Evolutionary conservation across 2,888 invertebrate species (phyloP), one percentile per base, ranked within the genome.

Genomic region (Drepanosiphum platanoidis): DNA sequence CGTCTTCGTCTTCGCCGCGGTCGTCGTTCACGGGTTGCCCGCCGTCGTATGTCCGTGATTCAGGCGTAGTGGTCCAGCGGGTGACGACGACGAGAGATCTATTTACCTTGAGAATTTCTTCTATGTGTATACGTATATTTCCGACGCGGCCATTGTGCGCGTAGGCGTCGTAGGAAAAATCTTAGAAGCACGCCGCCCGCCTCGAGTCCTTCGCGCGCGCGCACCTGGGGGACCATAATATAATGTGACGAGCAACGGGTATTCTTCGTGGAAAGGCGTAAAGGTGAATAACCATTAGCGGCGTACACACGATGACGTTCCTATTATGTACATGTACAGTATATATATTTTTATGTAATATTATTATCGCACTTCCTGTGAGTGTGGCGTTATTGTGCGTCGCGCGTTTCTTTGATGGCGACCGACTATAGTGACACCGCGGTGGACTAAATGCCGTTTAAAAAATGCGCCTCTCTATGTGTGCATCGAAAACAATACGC

Each of bases 131-230:
- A 8, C 18, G 18, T 46, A 46, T 22, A 22, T 52, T 18, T 52
- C n/a, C n/a, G 3, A 27, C 36, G 64, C 46, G 82, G 36, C 72
- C 42, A 72, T 74, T 64, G 72, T 82, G 74, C 66, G 84, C 68
- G 84, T 84, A 77, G 84, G 84, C 84, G 84, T 84, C 83, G 74
- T 39, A 46, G 39, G 84, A 18, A 75, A 83, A 75, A 66, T 74
- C 83, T 83, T 66, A 36, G 66, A 32, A 9, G 64, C 32, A 74
- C 72, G 64, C 18, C 66, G 72, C 15, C 66, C 64, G 42, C 66
- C 58, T 30, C 36, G 72, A 72, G 74, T 74, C 74, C 30, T 66
- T 30, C 64, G 39, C 39, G 75, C 66, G 34, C 13, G 27, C 64
- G 1, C 61, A 61, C 61, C 61, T 61, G 61, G 30, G 61, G 11